Conservation (phyloP, 2,888 invertebrate species). For the Graphium colonna region DNA sequence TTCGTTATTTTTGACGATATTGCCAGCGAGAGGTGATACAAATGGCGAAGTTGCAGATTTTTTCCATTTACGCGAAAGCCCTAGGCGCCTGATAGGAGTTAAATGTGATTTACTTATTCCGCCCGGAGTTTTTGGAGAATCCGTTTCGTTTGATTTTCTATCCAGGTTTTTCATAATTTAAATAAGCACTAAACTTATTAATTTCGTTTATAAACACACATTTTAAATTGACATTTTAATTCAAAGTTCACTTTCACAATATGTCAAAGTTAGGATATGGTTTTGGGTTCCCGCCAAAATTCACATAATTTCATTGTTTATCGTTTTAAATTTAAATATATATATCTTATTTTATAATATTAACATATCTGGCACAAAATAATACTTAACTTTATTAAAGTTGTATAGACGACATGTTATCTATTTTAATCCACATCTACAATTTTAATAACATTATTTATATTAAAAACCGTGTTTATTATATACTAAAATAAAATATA, state of each 20-base stretch:
- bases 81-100: slow-evolving; percentile 76
- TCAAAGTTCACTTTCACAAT: not conserved
- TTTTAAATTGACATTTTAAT: not conserved
- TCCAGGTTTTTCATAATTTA: slow-evolving; percentile 13
- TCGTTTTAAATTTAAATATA: no score
- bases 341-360: no score
- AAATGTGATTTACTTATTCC: slow-evolving; percentile 74
- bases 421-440: no score
- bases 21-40: slow-evolving; percentile 52
- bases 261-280: slow-evolving; percentile 1
- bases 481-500: no score
- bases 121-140: slow-evolving; percentile 69
- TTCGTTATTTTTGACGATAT: slow-evolving; percentile 28
- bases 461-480: no score
- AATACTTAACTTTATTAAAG: no score
- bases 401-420: no score
- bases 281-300: slow-evolving; percentile 5
- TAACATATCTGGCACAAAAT: no score
- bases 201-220: slow-evolving; percentile 9
- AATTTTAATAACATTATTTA: no score
- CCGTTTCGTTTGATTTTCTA: slow-evolving; percentile 33
- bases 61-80: slow-evolving; percentile 70
- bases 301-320: not conserved
- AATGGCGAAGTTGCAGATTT: slow-evolving; percentile 60
- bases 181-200: no score